Evolutionary conservation across 2,888 invertebrate genomes (phyloP).

Genomic region (Limenitis arthemis): DNA sequence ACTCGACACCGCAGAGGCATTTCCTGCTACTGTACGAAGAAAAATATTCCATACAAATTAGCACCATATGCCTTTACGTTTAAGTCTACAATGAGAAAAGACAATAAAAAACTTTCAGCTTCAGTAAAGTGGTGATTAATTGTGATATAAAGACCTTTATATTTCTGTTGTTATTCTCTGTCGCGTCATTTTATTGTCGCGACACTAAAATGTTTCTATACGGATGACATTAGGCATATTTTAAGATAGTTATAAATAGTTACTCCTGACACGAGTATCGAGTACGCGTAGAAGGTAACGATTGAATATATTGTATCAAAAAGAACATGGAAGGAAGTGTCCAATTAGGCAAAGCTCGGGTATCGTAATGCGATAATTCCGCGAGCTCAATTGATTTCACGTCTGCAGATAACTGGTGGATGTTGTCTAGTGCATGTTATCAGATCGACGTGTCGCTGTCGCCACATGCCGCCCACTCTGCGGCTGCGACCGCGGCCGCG

Average conservation of each 20-base stretch:
- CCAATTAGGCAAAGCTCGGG: constrained; percentile 58
- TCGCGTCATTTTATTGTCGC: constrained; percentile 51
- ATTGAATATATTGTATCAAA: constrained; percentile 29
- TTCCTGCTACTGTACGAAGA: constrained; percentile 57
- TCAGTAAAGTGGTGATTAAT: constrained; percentile 64
- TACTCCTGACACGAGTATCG: not conserved
- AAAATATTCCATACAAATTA: constrained; percentile 25
- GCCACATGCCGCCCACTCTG: constrained; percentile 53
- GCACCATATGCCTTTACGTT: constrained; percentile 29
- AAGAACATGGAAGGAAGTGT: constrained; percentile 47
- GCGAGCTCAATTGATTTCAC: constrained; percentile 61
- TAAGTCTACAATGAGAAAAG: constrained; percentile 31
- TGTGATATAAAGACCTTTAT: constrained; percentile 63
- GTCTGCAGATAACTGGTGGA: constrained; percentile 59
- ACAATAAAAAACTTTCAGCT: constrained; percentile 23
- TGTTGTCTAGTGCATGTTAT: constrained; percentile 59
- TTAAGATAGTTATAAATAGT: constrained; percentile 23
- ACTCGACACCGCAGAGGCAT: constrained; percentile 59
- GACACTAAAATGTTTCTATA: constrained; percentile 44
- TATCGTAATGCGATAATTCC: constrained; percentile 63
- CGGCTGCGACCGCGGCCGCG: constrained; percentile 28
- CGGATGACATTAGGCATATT: constrained; percentile 34
- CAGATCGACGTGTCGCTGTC: constrained; percentile 60
- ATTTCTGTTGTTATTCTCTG: constrained; percentile 56
- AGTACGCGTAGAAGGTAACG: constrained; percentile 11